Base-by-base conservation (phyloP, 2,113 vertebrate species). In the Pleuronectes platessa region DNA sequence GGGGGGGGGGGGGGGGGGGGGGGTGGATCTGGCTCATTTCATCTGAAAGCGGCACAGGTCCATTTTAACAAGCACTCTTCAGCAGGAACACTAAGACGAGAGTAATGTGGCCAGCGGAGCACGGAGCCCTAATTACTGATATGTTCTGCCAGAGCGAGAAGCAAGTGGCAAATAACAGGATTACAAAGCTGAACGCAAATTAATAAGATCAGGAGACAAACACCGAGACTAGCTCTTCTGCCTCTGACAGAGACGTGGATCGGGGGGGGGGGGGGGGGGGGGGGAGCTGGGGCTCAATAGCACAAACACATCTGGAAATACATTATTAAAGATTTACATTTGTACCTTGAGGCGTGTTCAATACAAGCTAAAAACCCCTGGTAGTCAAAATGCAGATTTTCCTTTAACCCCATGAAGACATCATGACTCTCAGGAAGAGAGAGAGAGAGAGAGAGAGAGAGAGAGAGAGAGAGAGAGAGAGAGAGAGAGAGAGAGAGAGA, bases 91-190 rank as follows among this genome's bases (percentile, higher is more conserved):
- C 60, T 26, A 61, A 88, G 77, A 87, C 11, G 42, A 71, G 74
- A 67, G 81, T 62, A 71, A 82, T 77, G 79, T 76, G 79, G 42
- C 56, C 73, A 82, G 77, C 74, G 68, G 71, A 83, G 79, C 77
- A 60, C 76, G 23, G 67, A 88, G 61, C 53, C 12, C 61, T 88
- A 90, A 91, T 90, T 87, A 85, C 82, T 62, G 71, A 81, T 45
- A 68, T 80, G 78, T 85, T 77, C 76, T 84, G 81, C 81, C 81
- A 83, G 81, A 62, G 80, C 37, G 45, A 85, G 74, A 87, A 61
- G 73, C 71, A 78, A 81, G 81, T 61, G 84, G 86, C 78, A 87
- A 88, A 83, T 90, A 81, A 89, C 75, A n/a, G 74, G 85, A 92
- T 88, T 84, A 85, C 69, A 84, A 59, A 82, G 69, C 68, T 20